These are phyloP conservation scores for Liolophura sinensis DNA, from an alignment of 1,140 invertebrate species.

Conservation along the genomic window DNA sequence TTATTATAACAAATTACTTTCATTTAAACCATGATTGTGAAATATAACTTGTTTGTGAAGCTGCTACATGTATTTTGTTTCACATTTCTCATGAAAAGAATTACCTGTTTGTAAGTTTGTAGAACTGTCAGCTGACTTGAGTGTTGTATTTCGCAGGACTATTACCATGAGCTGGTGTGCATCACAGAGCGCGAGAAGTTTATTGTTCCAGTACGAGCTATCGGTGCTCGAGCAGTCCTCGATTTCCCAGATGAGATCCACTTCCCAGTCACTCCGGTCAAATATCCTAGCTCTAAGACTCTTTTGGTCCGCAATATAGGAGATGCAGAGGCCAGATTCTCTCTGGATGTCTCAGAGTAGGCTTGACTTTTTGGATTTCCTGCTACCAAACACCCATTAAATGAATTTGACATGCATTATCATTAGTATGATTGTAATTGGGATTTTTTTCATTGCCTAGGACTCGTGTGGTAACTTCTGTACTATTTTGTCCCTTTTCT, in stretches of 20 bases:
- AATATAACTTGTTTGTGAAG: no score
- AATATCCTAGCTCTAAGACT: conserved; percentile 52
- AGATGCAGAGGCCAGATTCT: conserved; percentile 56
- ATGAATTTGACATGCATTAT: no score
- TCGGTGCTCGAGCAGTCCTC: conserved; percentile 57
- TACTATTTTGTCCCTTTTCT: no score
- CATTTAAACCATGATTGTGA: no score
- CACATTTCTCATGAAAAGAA: no score
- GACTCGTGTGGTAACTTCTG: no score
- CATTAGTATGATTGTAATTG: no score
- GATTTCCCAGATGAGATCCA: conserved; percentile 59
- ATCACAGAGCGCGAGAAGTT: conserved; percentile 59
- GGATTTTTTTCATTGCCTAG: neutral
- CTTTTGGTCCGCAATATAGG: conserved; percentile 59
- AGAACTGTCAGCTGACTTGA: neutral
- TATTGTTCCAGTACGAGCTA: conserved; percentile 55
- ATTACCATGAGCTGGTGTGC: conserved; percentile 57
- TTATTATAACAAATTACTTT: no score
- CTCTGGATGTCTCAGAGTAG: conserved; percentile 49
- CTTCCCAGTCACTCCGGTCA: conserved; percentile 55
- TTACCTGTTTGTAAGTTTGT: neutral
- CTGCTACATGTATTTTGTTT: no score
- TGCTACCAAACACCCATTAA: neutral
- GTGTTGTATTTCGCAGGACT: conserved; percentile 47
- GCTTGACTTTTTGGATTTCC: conserved; percentile 11